These are phyloP conservation scores for Ictidomys tridecemlineatus DNA, from an alignment of 2,113 vertebrate species.

Conservation along the genomic window DNA sequence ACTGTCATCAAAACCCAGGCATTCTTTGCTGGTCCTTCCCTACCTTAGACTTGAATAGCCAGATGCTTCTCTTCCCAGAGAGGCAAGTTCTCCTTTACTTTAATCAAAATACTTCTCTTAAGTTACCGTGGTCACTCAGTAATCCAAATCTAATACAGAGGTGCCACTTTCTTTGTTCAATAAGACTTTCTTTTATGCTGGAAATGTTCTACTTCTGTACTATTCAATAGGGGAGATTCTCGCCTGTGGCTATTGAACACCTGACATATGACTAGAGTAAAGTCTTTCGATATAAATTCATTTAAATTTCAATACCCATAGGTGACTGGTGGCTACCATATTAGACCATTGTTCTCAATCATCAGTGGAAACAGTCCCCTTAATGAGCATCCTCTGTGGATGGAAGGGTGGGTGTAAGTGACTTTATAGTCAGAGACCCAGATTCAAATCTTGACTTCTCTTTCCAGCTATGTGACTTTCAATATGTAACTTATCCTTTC, in stretches of 20 bases:
- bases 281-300: not conserved
- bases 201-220: not conserved
- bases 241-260: not conserved
- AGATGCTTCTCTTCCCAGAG: not conserved
- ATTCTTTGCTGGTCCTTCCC: not conserved
- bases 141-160: not conserved
- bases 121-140: not conserved
- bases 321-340: not conserved
- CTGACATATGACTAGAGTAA: not conserved
- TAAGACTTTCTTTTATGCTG: not conserved
- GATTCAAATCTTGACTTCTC: not conserved
- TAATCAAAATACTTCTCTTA: not conserved
- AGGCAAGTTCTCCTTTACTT: not conserved
- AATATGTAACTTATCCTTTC: not conserved
- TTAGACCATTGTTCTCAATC: not conserved
- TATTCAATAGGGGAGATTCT: too few species aligned
- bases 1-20: not conserved
- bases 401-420: not conserved
- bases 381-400: not conserved
- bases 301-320: slow-evolving; percentile 3
- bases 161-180: not conserved
- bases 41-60: not conserved
- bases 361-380: not conserved
- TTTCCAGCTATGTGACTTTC: not conserved
- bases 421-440: not conserved